Base-by-base conservation (phyloP, 2,113 vertebrate genomes). In the Burhinus oedicnemus region DNA sequence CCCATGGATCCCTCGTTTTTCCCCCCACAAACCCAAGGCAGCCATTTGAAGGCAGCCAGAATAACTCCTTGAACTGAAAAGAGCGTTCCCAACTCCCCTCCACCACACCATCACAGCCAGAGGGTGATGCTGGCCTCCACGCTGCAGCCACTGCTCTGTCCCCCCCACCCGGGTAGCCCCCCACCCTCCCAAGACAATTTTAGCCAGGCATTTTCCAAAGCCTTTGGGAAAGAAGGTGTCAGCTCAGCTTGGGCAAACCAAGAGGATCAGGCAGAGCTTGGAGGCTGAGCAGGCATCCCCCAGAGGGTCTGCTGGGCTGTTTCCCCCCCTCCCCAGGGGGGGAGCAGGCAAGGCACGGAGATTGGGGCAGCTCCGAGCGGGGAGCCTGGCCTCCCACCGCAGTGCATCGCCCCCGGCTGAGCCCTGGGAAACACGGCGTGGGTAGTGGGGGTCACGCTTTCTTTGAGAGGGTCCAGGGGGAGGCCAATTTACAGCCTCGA, bases 141-240 rank as follows among this genome's bases (percentile, higher is more conserved):
- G 47, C 61, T 0, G 0, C 75, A 88, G 76, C 52, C 38, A 78
- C 36, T 3, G 1, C 12, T 49, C 38, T 1, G 1, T 25, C 20
- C 9, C 29, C 8, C 5, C 5, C 6, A 9, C 47, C 5, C 6
- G 60, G 7, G 9, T 15, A 21, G 2, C 9, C 7, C 29, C 10
- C 20, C 2, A n/a, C 44, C 7, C 17, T 42, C 42, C 18, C 1
- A 1, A 84, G 61, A 68, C n/a, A 82, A 92, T 85, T 93, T 88
- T 68, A 62, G 40, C 42, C 20, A 79, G 51, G 36, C 11, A 19
- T 88, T 90, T 95, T 72, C 51, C 69, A 80, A 91, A 87, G 42
- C 36, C 20, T 90, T 77, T 89, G 58, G 83, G 76, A 52, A 92
- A 89, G 18, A 80, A 83, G 65, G 32, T 55, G 15, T 74, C 68